phyloP scores from a whole-genome alignment of 2,797 vertebrate genomes.

The Petrocephalus schoutedeni region DNA sequence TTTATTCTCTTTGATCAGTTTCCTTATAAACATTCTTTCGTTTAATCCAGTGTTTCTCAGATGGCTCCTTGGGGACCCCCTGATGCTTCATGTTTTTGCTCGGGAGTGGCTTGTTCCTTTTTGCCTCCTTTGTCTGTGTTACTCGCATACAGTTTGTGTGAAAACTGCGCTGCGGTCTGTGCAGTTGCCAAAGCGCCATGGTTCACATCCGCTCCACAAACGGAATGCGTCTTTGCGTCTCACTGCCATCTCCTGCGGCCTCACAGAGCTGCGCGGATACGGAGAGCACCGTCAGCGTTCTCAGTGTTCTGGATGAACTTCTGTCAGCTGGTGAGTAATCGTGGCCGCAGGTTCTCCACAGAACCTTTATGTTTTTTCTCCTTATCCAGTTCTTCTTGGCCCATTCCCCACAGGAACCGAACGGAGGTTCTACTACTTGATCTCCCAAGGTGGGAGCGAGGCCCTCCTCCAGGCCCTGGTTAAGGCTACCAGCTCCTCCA shows the following conservation, averaged over 20 bases:
- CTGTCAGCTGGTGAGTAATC: conserved; percentile 76
- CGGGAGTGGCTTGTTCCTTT: background rate
- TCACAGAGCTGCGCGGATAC: conserved; percentile 69
- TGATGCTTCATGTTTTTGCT: too few relatives aligned
- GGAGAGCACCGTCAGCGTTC: conserved; percentile 68
- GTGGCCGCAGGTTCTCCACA: background rate
- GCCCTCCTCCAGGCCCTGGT: conserved; percentile 71
- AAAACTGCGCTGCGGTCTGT: background rate
- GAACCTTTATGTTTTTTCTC: background rate
- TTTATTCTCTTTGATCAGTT: conserved; percentile 1
- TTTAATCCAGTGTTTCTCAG: background rate
- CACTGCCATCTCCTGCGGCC: background rate
- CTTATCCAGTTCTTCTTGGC: background rate
- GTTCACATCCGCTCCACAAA: background rate
- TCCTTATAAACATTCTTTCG: background rate
- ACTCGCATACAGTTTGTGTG: background rate
- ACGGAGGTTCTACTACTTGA: conserved; percentile 75
- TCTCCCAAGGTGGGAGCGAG: conserved; percentile 84
- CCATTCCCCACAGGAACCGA: conserved; percentile 65
- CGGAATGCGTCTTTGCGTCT: background rate
- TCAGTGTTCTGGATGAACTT: conserved; percentile 76
- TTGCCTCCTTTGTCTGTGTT: background rate
- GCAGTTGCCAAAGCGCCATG: background rate
- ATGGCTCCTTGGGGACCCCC: too few relatives aligned
- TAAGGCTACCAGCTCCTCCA: conserved; percentile 38